Evolutionary conservation across 2,797 vertebrate species (phyloP).

Genomic region (Acrossocheilus fasciatus): DNA sequence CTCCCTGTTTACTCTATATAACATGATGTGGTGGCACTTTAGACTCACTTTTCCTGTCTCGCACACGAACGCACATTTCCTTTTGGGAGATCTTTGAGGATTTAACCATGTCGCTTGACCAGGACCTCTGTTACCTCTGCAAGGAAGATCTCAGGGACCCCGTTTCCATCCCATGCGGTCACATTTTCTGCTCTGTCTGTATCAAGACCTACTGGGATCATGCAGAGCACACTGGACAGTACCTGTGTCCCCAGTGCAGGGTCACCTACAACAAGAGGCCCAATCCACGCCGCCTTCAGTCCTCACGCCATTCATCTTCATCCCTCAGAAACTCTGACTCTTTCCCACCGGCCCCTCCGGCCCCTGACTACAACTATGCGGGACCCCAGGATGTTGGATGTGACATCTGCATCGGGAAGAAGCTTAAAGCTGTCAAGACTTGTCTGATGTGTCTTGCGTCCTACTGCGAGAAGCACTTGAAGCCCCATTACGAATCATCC

Average conservation of each 20-base stretch:
- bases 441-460: constrained; percentile 97
- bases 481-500: constrained; percentile 92
- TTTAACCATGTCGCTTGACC: constrained; percentile 75
- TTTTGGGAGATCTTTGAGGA: neutral
- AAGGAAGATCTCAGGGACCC: constrained; percentile 82
- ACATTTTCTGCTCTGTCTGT: constrained; percentile 81
- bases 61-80: constrained; percentile 19
- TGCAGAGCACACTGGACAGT: constrained; percentile 76
- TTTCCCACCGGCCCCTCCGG: constrained; percentile 77
- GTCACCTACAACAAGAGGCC: constrained; percentile 83
- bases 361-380: constrained; percentile 82
- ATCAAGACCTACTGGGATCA: constrained; percentile 86
- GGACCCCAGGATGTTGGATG: constrained; percentile 91
- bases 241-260: constrained; percentile 78
- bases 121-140: constrained; percentile 79
- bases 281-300: constrained; percentile 71
- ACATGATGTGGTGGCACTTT: constrained; percentile 62
- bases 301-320: constrained; percentile 67
- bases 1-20: constrained; percentile 83
- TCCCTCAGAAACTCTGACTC: constrained; percentile 61
- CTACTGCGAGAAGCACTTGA: constrained; percentile 95
- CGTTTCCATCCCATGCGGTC: constrained; percentile 82
- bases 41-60: constrained; percentile 72
- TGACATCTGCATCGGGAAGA: constrained; percentile 95
- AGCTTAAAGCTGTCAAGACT: constrained; percentile 93